Evolutionary conservation across 2,888 invertebrate genomes (phyloP), one percentile per base, ranked within the genome.

Genomic region (Hermodice carunculata): DNA sequence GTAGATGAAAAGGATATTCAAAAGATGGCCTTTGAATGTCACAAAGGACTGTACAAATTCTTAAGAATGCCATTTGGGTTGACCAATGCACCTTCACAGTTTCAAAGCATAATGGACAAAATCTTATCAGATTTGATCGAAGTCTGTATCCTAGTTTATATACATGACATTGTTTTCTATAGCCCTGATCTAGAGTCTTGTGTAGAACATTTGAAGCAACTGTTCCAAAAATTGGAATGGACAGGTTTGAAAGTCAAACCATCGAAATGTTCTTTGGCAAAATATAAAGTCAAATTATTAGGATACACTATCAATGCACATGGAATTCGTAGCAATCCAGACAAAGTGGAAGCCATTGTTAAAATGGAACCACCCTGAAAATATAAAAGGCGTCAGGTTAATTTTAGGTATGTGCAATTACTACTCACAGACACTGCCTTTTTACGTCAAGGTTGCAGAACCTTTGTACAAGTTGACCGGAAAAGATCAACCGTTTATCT

Each of bases 121-220:
- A 42, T 64, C 6, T 26, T 66, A 19, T 14, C 6, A 22, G 59
- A 42, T 32, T 11, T 46, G 3, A 22, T 66, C 2, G 63, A 54
- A 1, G 51, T 3, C 24, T 34, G 49, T 22, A 22, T 24, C 22
- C 28, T 67, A 43, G 54, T 61, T 1, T 69, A 69, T 46, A n/a
- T 69, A 11, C 70, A 70, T 34, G 66, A 70, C 40, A 61, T 70
- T 44, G 51, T 70, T 1, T 51, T 70, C 11, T 66, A 34, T 28
- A n/a, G n/a, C n/a, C n/a, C n/a, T n/a, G n/a, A n/a, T n/a, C n/a
- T n/a, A n/a, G n/a, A n/a, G n/a, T n/a, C n/a, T n/a, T n/a, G n/a
- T n/a, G n/a, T n/a, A n/a, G n/a, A n/a, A n/a, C n/a, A n/a, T n/a
- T n/a, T n/a, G n/a, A n/a, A n/a, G n/a, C n/a, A n/a, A n/a, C n/a